Percentiles rank a stretch among this genome's conserved stretches.
Evolutionary conservation across 1,140 invertebrate species (phyloP).

Genomic region (Drosophila kurseongensis): DNA sequence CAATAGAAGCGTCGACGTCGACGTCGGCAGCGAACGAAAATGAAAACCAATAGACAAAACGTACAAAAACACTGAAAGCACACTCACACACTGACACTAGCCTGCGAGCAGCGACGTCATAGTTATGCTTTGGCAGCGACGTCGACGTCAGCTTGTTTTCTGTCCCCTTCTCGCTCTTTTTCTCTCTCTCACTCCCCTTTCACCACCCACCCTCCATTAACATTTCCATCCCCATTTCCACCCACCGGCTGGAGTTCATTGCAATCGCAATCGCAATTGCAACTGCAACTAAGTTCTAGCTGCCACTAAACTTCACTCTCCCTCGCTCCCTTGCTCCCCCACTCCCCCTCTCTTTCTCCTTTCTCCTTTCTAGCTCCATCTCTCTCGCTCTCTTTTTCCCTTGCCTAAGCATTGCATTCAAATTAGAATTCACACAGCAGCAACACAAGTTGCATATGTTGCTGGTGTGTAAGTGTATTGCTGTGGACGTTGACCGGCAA

Average conservation of each 20-base stretch:
- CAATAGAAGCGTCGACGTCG: conserved; percentile 55
- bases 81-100: conserved; percentile 13
- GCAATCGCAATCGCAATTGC: conserved; percentile 22
- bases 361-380: conserved; percentile 4
- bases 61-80: conserved; percentile 52
- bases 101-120: conserved; percentile 58
- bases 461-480: conserved; percentile 3
- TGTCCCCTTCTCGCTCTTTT: not conserved
- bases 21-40: conserved; percentile 74
- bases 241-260: conserved; percentile 14
- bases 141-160: conserved; percentile 6
- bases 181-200: not conserved
- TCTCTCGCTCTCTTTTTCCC: not conserved
- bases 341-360: not conserved
- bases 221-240: not conserved
- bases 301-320: conserved; percentile 19
- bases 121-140: conserved; percentile 63
- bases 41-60: conserved; percentile 82
- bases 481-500: conserved; percentile 33
- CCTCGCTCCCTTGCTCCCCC: not conserved
- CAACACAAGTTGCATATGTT: conserved; percentile 16
- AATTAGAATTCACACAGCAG: conserved; percentile 38
- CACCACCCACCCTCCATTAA: not conserved
- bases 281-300: conserved; percentile 24
- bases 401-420: conserved; percentile 26